A percentile compares a stretch with the other conserved stretches of the same genome.
phyloP scores from a whole-genome alignment of 2,888 invertebrate species.

The Andrena flavipes region DNA sequence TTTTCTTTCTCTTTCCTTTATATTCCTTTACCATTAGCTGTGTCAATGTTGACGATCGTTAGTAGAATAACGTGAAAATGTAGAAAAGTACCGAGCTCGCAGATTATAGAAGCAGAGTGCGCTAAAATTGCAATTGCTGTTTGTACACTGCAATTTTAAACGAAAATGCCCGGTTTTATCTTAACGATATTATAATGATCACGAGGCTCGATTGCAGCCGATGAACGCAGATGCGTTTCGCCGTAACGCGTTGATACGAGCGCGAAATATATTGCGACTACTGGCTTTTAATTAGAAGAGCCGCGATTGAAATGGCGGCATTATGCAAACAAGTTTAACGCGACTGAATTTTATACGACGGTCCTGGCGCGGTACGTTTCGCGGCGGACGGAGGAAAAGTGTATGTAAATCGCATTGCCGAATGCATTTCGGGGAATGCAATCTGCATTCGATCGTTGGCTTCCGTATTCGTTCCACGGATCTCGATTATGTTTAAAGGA shows the following conservation, averaged over 20 bases:
- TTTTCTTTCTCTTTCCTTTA: no score
- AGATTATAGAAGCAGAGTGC: background rate
- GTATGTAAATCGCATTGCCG: slow-evolving; percentile 16
- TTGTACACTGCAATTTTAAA: slow-evolving; percentile 3
- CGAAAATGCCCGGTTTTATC: slow-evolving; percentile 12
- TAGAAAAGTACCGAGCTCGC: background rate
- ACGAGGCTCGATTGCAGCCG: background rate
- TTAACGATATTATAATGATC: slow-evolving; percentile 38
- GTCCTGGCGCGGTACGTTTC: background rate
- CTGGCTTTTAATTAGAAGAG: slow-evolving; percentile 30
- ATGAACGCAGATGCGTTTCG: background rate
- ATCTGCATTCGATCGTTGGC: slow-evolving; percentile 4
- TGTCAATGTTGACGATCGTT: background rate
- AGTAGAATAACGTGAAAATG: background rate
- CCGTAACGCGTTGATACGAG: background rate
- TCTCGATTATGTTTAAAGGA: slow-evolving; percentile 1
- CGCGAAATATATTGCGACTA: background rate
- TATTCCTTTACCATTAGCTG: no score
- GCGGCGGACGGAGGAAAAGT: background rate
- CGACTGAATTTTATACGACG: slow-evolving; percentile 4
- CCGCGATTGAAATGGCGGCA: slow-evolving; percentile 18
- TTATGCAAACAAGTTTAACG: slow-evolving; percentile 37
- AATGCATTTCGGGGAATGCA: slow-evolving; percentile 7
- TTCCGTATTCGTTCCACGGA: slow-evolving; percentile 7
- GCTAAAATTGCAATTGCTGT: background rate